Evolutionary conservation across 2,888 invertebrate genomes (phyloP).

Genomic region (Drosophila prolongata): DNA sequence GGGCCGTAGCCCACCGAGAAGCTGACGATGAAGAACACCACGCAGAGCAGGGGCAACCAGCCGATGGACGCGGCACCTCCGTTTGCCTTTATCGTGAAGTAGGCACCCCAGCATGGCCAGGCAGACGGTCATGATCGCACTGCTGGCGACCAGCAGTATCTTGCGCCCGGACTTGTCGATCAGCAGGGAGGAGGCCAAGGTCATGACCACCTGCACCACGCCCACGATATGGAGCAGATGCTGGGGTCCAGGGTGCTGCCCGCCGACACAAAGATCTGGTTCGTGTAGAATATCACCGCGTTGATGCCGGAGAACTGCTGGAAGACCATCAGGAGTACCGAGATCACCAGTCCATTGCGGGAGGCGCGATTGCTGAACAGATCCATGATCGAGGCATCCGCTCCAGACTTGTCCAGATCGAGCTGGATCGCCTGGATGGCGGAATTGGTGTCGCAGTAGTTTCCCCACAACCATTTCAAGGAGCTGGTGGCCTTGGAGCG

Average conservation of each 20-base stretch:
- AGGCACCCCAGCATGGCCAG: slow-evolving; percentile 89
- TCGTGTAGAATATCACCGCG: slow-evolving; percentile 93
- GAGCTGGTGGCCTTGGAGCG: slow-evolving; percentile 84
- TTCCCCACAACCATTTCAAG: slow-evolving; percentile 90
- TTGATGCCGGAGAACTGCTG: slow-evolving; percentile 94
- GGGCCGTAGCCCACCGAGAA: slow-evolving; percentile 91
- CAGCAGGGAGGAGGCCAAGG: slow-evolving; percentile 88
- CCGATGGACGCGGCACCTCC: slow-evolving; percentile 86
- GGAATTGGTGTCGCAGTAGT: slow-evolving; percentile 87
- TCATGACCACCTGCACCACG: slow-evolving; percentile 91
- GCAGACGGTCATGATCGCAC: slow-evolving; percentile 89
- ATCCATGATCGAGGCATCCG: slow-evolving; percentile 86
- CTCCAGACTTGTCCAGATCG: slow-evolving; percentile 86
- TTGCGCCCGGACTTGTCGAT: slow-evolving; percentile 93
- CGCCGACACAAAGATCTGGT: slow-evolving; percentile 90
- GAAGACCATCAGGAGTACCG: slow-evolving; percentile 92
- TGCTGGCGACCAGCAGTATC: slow-evolving; percentile 91
- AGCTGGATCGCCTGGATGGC: slow-evolving; percentile 89
- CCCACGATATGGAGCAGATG: slow-evolving; percentile 93
- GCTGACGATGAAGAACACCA: slow-evolving; percentile 88
- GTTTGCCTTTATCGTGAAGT: slow-evolving; percentile 88
- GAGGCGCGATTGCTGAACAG: slow-evolving; percentile 88
- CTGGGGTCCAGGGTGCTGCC: slow-evolving; percentile 88
- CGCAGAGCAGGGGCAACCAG: slow-evolving; percentile 89
- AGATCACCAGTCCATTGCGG: slow-evolving; percentile 90